phyloP scores from a whole-genome alignment of 2,888 invertebrate genomes.

The Ryuthela nishihirai region DNA sequence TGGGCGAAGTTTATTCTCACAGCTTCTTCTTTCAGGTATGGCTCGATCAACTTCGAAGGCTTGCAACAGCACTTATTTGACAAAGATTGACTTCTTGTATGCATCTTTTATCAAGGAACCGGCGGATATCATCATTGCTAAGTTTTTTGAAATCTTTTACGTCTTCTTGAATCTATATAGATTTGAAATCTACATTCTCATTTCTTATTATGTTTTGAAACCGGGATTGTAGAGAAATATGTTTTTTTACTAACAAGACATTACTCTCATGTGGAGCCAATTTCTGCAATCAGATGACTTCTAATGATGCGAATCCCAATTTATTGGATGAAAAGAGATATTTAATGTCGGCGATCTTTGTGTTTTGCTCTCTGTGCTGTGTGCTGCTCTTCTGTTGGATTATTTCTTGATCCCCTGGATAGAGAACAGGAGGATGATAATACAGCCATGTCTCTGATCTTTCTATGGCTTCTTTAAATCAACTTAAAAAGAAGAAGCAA shows the following conservation, averaged over 20 bases:
- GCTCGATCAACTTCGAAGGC: too few relatives aligned
- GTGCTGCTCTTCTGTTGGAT: slow-evolving; percentile 77
- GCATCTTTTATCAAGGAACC: too few relatives aligned
- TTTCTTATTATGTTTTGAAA: too few relatives aligned
- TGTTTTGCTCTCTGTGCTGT: slow-evolving; percentile 78
- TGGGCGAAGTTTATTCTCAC: too few relatives aligned
- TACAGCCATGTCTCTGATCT: slow-evolving; percentile 52
- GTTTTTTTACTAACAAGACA: not conserved
- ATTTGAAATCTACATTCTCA: too few relatives aligned
- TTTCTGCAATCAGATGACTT: slow-evolving; percentile 14
- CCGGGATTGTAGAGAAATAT: slow-evolving; percentile 24
- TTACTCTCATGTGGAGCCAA: slow-evolving; percentile 16
- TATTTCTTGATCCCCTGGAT: slow-evolving; percentile 85
- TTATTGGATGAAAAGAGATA: slow-evolving; percentile 79
- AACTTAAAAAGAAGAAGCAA: slow-evolving; percentile 85
- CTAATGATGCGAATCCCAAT: slow-evolving; percentile 52
- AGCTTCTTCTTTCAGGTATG: too few relatives aligned
- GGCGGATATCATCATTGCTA: too few relatives aligned
- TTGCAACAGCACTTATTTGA: too few relatives aligned
- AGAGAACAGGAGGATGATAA: slow-evolving; percentile 57
- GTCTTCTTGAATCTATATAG: too few relatives aligned
- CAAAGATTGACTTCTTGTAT: too few relatives aligned
- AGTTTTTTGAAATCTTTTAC: too few relatives aligned
- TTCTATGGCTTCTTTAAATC: slow-evolving; percentile 82
- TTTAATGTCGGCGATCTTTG: slow-evolving; percentile 82